Base-by-base conservation (phyloP, 2,113 vertebrate species). In the Megaleporinus macrocephalus region DNA sequence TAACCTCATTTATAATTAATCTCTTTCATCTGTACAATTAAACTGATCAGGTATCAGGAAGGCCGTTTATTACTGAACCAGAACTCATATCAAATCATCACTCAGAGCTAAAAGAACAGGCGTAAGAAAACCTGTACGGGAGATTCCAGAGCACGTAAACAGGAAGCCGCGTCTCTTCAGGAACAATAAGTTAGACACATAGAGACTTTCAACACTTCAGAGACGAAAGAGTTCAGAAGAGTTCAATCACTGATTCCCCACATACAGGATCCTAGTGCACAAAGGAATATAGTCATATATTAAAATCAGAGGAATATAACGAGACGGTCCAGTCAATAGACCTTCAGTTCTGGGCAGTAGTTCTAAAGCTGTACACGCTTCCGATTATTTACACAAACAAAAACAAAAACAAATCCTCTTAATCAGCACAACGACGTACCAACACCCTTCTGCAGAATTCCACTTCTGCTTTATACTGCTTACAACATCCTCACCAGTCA, bases 221-320 rank as follows among this genome's bases (percentile, higher is more conserved):
- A 77, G n/a, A 65, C 1, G 2, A 66, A 66, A 24, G 70, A 65
- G 74, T 30, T 59, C 15, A 79, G 16, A 79, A 44, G 66, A 2
- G 18, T 59, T 73, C 65, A 83, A 44, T 82, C 24, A 65, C 29
- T 51, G 13, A 41, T 65, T 70, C 55, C 73, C 66, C 59, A 70
- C n/a, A 55, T 24, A 62, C 55, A 82, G 62, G 44, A 82, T 22
- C n/a, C 59, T 55, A 82, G 84, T 85, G 80, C 84, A 82, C 33
- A 63, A 70, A 66, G 73, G 76, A 73, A 61, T 59, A 5, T 59
- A 5, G 1, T 44, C 26, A 86, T 83, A 83, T 86, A 86, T 83
- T 80, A 83, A 86, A 83, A 74, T 78, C 47, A 79, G 82, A 57
- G 1, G n/a, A 55, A 66, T 69, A 73, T 36, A 78, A 80, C 29